Base-by-base conservation (phyloP, 30 jellyfish, hydroid and myxozoan species). In the Cassiopea andromeda region DNA sequence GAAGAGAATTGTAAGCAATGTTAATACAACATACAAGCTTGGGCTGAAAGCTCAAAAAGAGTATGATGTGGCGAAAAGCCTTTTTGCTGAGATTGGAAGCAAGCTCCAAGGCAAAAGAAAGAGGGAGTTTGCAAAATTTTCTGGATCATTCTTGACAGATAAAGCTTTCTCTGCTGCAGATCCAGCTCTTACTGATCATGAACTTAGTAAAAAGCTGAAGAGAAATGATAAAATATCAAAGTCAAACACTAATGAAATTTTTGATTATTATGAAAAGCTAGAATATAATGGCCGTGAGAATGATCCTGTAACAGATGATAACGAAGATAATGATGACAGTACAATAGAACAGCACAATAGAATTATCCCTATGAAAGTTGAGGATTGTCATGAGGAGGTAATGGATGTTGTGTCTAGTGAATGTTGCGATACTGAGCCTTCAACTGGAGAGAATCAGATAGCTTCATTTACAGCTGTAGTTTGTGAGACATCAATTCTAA, bases 21-120 rank as follows among this genome's bases (percentile, higher is more conserved):
- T 95, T 19, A 78, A 80, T 66, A 73, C 60, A 69, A 89, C 75
- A 14, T 78, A 82, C 84, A 88, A 80, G 27, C 57, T 96, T 43
- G 92, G 94, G 10, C 38, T 96, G 43, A 85, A 83, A 50, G 73
- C 85, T 48, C 73, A 69, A 18, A 97, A 85, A 46, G 89, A 86
- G 61, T 84, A 27, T 72, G 85, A 84, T 38, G 44, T 85, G 64
- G 97, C 99, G 16, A 87, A 85, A 58, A 98, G 91, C 38, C 90
- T 96, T 10, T 96, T 96, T 69, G 60, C 87, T 46, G 99, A 96
- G 82, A 97, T 96, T 64, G 99, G 99, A 69, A 83, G 87, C 75
- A 96, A 89, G 84, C 86, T 96, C 47, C 99, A 96, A 75, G 83
- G 78, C 75, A 91, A 85, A 27, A 92, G 99, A 18, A 82, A 91